These are phyloP conservation scores for Paralvinella palmiformis DNA, from an alignment of 1,140 invertebrate species.

Conservation along the genomic window DNA sequence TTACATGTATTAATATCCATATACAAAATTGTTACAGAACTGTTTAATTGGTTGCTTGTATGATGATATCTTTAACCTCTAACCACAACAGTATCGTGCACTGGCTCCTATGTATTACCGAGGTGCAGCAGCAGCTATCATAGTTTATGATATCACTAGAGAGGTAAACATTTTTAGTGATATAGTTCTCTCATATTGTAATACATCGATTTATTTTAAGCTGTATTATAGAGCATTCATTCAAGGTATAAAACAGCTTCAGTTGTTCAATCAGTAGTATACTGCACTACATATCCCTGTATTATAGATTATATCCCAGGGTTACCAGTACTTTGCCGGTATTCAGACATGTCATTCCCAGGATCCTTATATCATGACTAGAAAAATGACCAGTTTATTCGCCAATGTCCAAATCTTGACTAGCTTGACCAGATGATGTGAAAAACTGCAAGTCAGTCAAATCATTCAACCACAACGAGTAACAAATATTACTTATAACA, in stretches of 20 bases:
- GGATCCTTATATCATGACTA: too few species aligned
- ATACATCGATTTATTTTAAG: not conserved
- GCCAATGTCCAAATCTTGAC: too few species aligned
- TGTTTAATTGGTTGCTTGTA: too few species aligned
- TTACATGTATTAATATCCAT: too few species aligned
- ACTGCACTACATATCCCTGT: not conserved
- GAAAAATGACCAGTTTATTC: too few species aligned
- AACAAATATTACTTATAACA: too few species aligned
- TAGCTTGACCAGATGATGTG: too few species aligned
- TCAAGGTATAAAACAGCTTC: not conserved
- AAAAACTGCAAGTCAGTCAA: too few species aligned
- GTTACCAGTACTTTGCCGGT: not conserved
- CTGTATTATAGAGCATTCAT: not conserved
- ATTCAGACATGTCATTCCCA: not conserved
- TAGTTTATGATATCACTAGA: slow-evolving; percentile 85
- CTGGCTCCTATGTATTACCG: slow-evolving; percentile 88
- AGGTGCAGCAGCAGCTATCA: slow-evolving; percentile 81
- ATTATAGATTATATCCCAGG: not conserved
- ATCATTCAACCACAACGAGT: too few species aligned
- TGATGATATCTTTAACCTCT: too few species aligned
- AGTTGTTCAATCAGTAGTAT: not conserved
- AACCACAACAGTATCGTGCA: slow-evolving; percentile 75
- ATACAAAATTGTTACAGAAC: too few species aligned
- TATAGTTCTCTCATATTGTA: not conserved
- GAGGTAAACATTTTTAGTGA: slow-evolving; percentile 51